Percentiles rank a stretch among this genome's conserved stretches.
phyloP scores from a whole-genome alignment of 2,797 vertebrate species.

The Tangara arthus region DNA sequence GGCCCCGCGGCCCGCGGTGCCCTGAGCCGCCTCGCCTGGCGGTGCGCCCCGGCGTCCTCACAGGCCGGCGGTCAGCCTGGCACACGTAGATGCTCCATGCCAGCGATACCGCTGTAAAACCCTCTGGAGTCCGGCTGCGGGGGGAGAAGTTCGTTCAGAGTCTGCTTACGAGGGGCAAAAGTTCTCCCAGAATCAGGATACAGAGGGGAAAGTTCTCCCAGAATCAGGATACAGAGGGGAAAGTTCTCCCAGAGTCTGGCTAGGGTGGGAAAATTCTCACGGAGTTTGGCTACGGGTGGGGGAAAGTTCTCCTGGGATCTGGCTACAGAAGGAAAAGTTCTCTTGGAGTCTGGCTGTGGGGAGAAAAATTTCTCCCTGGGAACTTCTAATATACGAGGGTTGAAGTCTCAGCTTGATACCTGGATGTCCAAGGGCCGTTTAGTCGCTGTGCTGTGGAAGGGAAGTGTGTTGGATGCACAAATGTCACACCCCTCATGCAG shows the following conservation, averaged over 20 bases:
- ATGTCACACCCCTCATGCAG: fast-evolving
- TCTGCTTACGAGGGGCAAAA: not conserved
- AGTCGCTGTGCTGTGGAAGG: not conserved
- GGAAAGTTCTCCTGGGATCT: not conserved
- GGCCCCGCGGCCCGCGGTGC: not conserved
- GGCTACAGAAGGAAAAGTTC: not conserved
- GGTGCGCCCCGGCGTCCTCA: not conserved
- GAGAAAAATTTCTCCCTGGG: not conserved
- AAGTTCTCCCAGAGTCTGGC: not conserved
- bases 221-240: not conserved
- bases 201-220: not conserved
- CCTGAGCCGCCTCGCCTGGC: not conserved
- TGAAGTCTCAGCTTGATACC: too few relatives aligned
- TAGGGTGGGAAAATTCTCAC: not conserved
- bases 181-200: not conserved
- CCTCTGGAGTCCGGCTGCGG: not conserved
- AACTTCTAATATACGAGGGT: fast-evolving
- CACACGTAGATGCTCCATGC: not conserved
- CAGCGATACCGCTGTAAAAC: not conserved
- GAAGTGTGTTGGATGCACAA: fast-evolving
- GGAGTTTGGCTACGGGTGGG: not conserved
- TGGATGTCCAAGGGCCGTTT: fast-evolving
- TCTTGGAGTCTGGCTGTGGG: not conserved
- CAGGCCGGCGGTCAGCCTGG: not conserved
- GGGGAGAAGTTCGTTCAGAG: not conserved